Conservation (phyloP, 1,140 invertebrate genomes). For the Drosophila sp. region DNA sequence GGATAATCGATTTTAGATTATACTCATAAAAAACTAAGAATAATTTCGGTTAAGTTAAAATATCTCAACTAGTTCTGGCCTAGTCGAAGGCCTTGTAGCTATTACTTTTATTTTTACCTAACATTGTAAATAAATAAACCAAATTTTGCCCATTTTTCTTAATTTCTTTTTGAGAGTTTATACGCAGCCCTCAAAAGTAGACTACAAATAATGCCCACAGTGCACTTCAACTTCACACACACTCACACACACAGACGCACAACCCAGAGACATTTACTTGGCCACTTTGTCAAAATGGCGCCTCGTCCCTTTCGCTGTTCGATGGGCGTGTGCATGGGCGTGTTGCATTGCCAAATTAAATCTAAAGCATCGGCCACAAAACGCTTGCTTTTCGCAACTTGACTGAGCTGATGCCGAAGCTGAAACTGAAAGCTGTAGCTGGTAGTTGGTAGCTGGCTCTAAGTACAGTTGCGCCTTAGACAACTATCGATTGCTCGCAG, state of each 20-base stretch:
- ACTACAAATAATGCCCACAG: conserved; percentile 27
- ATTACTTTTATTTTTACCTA: too few relatives aligned
- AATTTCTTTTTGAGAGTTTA: not conserved
- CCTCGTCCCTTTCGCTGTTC: conserved; percentile 53
- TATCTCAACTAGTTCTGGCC: too few relatives aligned
- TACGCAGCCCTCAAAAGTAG: not conserved
- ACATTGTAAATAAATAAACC: too few relatives aligned
- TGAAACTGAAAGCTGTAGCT: conserved; percentile 10
- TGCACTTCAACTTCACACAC: conserved; percentile 13
- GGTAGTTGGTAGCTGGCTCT: not conserved
- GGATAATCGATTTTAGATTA: too few relatives aligned
- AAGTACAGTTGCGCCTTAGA: conserved; percentile 53
- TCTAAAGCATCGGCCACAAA: conserved; percentile 50
- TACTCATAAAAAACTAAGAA: too few relatives aligned
- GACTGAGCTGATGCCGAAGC: not conserved
- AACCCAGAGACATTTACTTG: conserved; percentile 33
- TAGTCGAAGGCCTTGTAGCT: too few relatives aligned
- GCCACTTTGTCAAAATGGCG: conserved; percentile 55
- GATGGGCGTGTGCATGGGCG: conserved; percentile 8
- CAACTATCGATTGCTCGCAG: conserved; percentile 53
- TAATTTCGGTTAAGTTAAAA: too few relatives aligned
- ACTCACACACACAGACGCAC: not conserved
- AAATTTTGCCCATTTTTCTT: too few relatives aligned
- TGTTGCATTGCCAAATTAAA: conserved; percentile 50
- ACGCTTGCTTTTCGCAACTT: conserved; percentile 36